Evolutionary conservation across 2,797 vertebrate species (phyloP).

Genomic region (Anguilla obscura): DNA sequence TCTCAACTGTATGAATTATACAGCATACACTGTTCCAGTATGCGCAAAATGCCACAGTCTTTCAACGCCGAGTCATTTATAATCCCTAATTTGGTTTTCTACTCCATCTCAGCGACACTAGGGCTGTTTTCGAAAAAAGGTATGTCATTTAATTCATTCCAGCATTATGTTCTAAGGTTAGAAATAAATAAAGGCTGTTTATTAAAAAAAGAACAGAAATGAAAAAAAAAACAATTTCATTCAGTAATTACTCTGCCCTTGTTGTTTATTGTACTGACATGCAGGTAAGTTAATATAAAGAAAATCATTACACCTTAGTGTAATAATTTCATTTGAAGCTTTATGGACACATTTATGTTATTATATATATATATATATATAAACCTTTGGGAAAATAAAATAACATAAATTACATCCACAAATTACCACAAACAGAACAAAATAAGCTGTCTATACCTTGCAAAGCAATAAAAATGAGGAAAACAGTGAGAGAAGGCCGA

Average conservation of each 20-base stretch:
- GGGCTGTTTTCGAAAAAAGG: neutral
- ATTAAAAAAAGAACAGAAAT: neutral
- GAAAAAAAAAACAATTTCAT: neutral
- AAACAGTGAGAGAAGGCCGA: neutral
- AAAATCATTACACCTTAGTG: no score
- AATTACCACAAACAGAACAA: neutral
- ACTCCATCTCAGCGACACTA: neutral
- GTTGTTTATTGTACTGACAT: neutral
- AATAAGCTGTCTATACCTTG: constrained; percentile 21
- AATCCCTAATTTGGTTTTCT: constrained; percentile 41
- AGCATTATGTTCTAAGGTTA: neutral
- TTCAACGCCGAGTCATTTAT: constrained; percentile 50
- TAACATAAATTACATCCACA: neutral
- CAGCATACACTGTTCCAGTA: constrained; percentile 66
- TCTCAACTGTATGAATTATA: constrained; percentile 70
- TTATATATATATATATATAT: constrained; percentile 21
- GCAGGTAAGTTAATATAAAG: neutral
- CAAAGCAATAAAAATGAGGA: neutral
- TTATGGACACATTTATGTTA: constrained; percentile 61
- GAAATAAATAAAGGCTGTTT: neutral
- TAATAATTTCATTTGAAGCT: constrained; percentile 38
- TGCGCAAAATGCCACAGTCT: constrained; percentile 54
- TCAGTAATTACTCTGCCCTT: neutral
- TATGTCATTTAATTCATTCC: neutral
- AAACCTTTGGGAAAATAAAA: neutral